phyloP scores from a whole-genome alignment of 2,113 vertebrate genomes.

The Bos javanicus region DNA sequence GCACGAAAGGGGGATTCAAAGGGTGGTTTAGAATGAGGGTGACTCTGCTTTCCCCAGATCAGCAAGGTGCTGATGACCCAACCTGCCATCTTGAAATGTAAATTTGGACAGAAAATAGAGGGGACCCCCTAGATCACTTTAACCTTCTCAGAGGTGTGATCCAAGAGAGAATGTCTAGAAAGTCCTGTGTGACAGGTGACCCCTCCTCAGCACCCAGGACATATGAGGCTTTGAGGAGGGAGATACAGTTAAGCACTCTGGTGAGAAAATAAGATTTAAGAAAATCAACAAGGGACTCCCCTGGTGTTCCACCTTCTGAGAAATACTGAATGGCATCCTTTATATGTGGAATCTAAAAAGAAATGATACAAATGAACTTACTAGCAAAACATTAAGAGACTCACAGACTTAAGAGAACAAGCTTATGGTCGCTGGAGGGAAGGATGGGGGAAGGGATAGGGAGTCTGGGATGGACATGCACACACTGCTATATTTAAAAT shows the following conservation, averaged over 20 bases:
- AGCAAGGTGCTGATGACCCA: accelerated
- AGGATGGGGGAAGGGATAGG: background rate
- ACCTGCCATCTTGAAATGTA: accelerated
- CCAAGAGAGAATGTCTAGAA: no score
- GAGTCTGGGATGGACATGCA: background rate
- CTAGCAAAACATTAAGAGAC: background rate
- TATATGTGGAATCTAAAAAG: background rate
- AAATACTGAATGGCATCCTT: background rate
- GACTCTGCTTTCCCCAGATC: background rate
- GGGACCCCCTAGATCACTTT: accelerated
- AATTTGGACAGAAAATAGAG: accelerated
- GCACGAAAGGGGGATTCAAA: background rate
- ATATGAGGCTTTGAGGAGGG: background rate
- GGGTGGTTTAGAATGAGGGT: background rate
- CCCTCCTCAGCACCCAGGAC: background rate
- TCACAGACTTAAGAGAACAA: background rate
- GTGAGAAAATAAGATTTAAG: background rate
- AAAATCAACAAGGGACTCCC: background rate
- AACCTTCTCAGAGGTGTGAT: background rate
- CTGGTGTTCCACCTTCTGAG: background rate
- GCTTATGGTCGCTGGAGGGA: background rate
- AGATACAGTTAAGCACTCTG: no score
- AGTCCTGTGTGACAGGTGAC: accelerated
- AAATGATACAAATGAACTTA: background rate
- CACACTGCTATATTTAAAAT: background rate